phyloP scores from a whole-genome alignment of 2,113 vertebrate species.

The Carassius carassius region DNA sequence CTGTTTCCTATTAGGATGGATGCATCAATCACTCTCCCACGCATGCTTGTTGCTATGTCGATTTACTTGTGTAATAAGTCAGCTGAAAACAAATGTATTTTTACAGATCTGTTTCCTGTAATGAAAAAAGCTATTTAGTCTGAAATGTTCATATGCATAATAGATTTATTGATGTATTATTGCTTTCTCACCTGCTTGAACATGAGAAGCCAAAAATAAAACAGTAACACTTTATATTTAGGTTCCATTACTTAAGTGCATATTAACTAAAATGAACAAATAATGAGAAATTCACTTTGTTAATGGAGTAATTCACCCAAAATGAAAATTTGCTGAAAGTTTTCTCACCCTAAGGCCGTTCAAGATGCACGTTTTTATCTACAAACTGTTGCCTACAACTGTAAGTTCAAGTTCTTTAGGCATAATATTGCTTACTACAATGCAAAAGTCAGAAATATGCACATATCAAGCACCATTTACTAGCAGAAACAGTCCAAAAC shows the following conservation, averaged over 20 bases:
- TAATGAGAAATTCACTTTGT: not conserved
- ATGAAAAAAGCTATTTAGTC: not conserved
- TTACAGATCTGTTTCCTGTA: not conserved
- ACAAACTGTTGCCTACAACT: too few species aligned
- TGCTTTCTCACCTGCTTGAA: not conserved
- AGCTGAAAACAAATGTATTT: not conserved
- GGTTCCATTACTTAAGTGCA: not conserved
- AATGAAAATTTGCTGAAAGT: not conserved
- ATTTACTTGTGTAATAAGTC: slow-evolving; percentile 7
- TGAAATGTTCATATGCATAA: not conserved
- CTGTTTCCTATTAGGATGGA: slow-evolving; percentile 1
- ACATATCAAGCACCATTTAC: not conserved
- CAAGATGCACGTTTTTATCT: not conserved
- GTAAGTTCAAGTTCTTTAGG: not conserved
- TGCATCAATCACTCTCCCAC: not conserved
- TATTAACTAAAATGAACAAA: not conserved
- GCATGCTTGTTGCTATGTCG: slow-evolving; percentile 15
- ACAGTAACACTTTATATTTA: not conserved
- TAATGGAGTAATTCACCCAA: not conserved
- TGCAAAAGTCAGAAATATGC: not conserved
- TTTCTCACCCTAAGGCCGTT: not conserved
- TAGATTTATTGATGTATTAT: not conserved
- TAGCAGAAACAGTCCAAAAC: not conserved
- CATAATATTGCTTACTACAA: not conserved
- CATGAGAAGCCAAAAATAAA: not conserved